A percentile compares a stretch with the other conserved stretches of the same genome.
These are phyloP conservation scores for Orchesella flavescens DNA, from an alignment of 2,888 invertebrate genomes.

Conservation along the genomic window DNA sequence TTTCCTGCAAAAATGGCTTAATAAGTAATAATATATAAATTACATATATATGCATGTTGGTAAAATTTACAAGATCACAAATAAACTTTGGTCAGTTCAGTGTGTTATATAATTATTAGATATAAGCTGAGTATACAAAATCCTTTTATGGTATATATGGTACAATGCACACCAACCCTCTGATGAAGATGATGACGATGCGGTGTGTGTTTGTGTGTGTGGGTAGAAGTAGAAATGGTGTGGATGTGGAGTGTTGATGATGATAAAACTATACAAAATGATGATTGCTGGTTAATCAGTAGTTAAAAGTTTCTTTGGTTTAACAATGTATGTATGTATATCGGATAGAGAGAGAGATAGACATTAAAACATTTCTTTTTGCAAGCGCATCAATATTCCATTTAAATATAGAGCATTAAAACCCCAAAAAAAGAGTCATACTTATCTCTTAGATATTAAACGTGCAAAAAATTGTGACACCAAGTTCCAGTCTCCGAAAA, in stretches of 20 bases:
- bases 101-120: constrained; percentile 20
- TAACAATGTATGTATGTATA: too few species aligned
- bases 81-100: constrained; percentile 61
- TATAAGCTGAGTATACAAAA: constrained; percentile 10
- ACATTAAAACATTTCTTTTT: neutral
- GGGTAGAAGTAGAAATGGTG: too few species aligned
- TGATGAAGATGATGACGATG: too few species aligned
- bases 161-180: too few species aligned
- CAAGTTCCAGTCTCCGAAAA: constrained; percentile 8
- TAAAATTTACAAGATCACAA: constrained; percentile 49
- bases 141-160: neutral
- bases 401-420: too few species aligned
- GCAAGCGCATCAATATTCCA: constrained; percentile 2
- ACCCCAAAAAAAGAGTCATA: too few species aligned
- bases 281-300: too few species aligned
- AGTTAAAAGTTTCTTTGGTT: too few species aligned
- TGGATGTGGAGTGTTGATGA: too few species aligned
- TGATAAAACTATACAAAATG: too few species aligned
- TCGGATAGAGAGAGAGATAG: too few species aligned
- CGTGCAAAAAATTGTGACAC: constrained; percentile 9
- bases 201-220: too few species aligned
- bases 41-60: neutral
- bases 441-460: neutral
- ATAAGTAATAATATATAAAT: neutral
- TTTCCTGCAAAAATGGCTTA: constrained; percentile 3